These are phyloP conservation scores for Polyommatus iphigenia DNA, from an alignment of 2,888 invertebrate genomes.

Conservation along the genomic window DNA sequence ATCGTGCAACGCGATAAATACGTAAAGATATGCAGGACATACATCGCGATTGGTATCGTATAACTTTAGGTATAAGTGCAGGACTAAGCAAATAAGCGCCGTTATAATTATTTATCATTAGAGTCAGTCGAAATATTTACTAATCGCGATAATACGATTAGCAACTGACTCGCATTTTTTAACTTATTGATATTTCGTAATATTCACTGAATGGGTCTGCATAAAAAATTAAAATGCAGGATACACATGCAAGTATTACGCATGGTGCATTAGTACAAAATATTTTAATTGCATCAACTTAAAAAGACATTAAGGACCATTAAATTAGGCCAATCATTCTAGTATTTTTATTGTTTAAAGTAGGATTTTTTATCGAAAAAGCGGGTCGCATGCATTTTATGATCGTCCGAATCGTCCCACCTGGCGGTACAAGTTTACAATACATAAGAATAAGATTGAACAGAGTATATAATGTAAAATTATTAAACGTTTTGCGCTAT, in stretches of 20 bases:
- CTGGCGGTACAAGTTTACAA: constrained; percentile 28
- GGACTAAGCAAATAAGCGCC: not conserved
- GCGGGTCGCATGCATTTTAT: constrained; percentile 8
- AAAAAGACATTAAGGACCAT: constrained; percentile 20
- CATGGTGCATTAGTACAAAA: constrained; percentile 17
- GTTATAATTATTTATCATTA: not conserved
- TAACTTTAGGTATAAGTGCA: not conserved
- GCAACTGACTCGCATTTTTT: not conserved
- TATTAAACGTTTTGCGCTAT: not conserved
- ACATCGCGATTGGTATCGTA: not conserved
- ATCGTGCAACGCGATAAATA: not conserved
- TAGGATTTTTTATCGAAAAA: not conserved
- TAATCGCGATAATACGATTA: not conserved
- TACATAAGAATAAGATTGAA: constrained; percentile 17
- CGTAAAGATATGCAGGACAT: not conserved
- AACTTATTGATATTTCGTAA: not conserved
- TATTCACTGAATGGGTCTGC: not conserved
- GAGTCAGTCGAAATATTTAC: not conserved
- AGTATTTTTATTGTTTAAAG: constrained; percentile 6
- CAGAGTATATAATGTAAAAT: not conserved
- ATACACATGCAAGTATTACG: not conserved
- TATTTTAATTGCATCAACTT: not conserved
- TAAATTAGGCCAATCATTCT: constrained; percentile 1
- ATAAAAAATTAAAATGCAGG: not conserved
- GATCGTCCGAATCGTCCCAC: constrained; percentile 5